These are phyloP conservation scores for Laterallus jamaicensis DNA, from an alignment of 2,113 vertebrate species.

Conservation along the genomic window DNA sequence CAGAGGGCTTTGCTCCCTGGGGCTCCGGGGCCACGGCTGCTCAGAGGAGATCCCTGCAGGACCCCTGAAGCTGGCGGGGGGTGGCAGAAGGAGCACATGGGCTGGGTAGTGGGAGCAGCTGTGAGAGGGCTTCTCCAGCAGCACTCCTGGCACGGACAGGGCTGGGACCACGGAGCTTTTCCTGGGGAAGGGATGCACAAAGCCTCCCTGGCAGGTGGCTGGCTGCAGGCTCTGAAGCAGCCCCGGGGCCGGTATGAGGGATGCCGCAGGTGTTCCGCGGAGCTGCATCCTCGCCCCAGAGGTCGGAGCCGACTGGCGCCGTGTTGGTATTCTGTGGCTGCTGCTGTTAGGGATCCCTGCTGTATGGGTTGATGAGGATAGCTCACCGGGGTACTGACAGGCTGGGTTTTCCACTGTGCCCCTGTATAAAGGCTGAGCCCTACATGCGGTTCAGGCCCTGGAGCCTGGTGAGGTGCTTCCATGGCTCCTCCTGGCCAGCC, in stretches of 20 bases:
- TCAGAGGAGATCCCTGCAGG: background rate
- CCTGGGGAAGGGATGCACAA: too few relatives aligned
- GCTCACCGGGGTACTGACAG: background rate
- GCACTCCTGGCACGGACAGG: rapidly evolving
- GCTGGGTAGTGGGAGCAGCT: background rate
- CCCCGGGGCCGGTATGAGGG: rapidly evolving
- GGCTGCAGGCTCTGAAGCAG: rapidly evolving
- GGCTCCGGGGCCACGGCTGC: rapidly evolving
- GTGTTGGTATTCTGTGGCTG: background rate
- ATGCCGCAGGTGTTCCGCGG: background rate
- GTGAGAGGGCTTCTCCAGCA: background rate
- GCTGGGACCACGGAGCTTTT: background rate
- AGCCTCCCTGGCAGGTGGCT: too few relatives aligned
- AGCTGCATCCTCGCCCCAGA: background rate
- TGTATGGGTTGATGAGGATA: background rate
- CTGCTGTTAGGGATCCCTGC: background rate
- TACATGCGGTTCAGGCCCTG: background rate
- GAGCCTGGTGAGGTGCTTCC: background rate
- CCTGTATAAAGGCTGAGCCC: background rate
- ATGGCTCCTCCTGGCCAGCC: background rate
- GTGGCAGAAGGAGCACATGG: background rate
- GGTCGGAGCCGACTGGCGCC: background rate
- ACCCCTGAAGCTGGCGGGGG: background rate
- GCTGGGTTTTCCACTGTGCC: background rate
- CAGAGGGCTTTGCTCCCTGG: background rate